Percentiles rank a stretch among this genome's conserved stretches.
These are phyloP conservation scores for Cynopterus sphinx DNA, from an alignment of 2,797 vertebrate species.

Conservation along the genomic window DNA sequence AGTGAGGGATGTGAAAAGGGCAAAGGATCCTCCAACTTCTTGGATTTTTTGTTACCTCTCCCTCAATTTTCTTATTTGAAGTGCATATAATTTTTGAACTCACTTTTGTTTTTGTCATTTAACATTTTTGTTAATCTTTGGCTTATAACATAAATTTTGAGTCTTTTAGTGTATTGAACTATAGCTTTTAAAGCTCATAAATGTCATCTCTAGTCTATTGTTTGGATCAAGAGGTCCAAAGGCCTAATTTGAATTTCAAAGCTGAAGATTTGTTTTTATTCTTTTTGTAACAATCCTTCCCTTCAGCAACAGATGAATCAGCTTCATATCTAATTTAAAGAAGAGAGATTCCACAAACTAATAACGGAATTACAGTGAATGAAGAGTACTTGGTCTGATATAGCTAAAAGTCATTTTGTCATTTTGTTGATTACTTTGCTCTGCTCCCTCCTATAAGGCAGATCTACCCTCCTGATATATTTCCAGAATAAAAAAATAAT, in stretches of 20 bases:
- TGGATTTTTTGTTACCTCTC: not conserved
- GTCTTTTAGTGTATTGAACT: not conserved
- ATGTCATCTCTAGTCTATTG: not conserved
- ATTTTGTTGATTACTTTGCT: not conserved
- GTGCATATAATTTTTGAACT: not conserved
- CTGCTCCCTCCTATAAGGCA: not conserved
- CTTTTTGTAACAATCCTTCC: not conserved
- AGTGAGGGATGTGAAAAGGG: not conserved
- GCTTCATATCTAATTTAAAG: not conserved
- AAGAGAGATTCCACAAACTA: not conserved
- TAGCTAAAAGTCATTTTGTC: not conserved
- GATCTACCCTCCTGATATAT: not conserved
- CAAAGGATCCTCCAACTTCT: not conserved
- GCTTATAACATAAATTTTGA: not conserved
- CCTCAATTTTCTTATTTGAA: not conserved
- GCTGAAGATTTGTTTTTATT: not conserved
- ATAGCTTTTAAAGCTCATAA: not conserved
- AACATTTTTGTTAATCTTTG: not conserved
- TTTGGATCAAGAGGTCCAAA: not conserved
- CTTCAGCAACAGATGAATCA: not conserved
- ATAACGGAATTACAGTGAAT: not conserved
- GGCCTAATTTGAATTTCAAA: not conserved
- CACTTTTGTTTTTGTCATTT: not conserved
- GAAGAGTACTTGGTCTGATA: not conserved
- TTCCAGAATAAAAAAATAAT: not conserved